Evolutionary conservation across 2,113 vertebrate genomes (phyloP).

Genomic region (Diadophis punctatus): DNA sequence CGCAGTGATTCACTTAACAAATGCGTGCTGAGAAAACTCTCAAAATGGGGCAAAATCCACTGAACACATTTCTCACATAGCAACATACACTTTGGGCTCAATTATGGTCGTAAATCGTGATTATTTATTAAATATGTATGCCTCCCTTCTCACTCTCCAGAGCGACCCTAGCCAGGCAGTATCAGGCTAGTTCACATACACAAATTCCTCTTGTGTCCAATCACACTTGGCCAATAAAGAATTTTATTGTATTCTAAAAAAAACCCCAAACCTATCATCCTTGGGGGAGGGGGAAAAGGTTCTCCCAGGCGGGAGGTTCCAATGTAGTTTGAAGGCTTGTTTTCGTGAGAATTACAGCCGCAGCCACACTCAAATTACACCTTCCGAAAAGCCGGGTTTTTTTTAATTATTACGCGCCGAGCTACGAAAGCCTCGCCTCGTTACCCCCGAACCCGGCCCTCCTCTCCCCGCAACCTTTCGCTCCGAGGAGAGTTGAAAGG

Average conservation of each 20-base stretch:
- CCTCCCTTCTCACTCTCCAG: background rate
- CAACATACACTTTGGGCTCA: background rate
- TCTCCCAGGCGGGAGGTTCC: background rate
- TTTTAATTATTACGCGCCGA: background rate
- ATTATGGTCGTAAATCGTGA: background rate
- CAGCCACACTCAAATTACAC: background rate
- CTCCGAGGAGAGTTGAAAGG: background rate
- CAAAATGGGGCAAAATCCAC: no score
- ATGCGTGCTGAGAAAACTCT: no score
- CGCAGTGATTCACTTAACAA: no score
- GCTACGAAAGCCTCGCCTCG: background rate
- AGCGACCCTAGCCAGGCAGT: background rate
- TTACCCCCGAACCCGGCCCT: background rate
- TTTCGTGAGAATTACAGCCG: background rate
- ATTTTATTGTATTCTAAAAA: no score
- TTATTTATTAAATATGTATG: background rate
- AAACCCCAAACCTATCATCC: background rate
- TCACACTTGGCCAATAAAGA: no score
- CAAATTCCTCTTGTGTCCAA: no score
- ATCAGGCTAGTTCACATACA: background rate
- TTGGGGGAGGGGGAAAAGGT: no score
- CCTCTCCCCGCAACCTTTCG: background rate
- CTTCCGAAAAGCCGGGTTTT: background rate
- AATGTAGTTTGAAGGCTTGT: background rate
- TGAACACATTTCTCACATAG: no score